Base-by-base conservation (phyloP, 2,797 vertebrate genomes). In the Echiichthys vipera region DNA sequence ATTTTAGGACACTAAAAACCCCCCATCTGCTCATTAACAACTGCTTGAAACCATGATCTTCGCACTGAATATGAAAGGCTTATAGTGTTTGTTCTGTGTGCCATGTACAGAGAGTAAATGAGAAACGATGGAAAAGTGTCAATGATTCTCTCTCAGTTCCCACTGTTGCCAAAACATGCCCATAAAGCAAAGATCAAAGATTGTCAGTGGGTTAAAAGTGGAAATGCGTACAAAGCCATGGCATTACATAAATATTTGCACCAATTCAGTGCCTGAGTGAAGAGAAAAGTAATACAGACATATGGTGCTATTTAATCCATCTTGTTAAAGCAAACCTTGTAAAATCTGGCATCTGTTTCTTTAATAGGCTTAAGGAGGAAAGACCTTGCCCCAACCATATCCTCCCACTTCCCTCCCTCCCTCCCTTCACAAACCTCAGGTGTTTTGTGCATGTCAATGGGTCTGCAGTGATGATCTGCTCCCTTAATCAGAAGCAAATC, bases 401-500 rank as follows among this genome's bases (percentile, higher is more conserved):
- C 83, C 65, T 42, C 79, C 73, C 71, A 71, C 69, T 76, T 65
- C 57, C 67, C 83, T 65, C 42, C 79, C 73, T 70, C 69, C 69
- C 77, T 65, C 57, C 67, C 83, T 65, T 54, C 32, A 43, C 77
- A 87, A 77, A 90, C 87, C 88, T 84, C 81, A 86, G 87, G 89
- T 92, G 93, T 78, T 89, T 85, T 71, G 73, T 77, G 79, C 81
- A 81, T 83, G 86, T 90, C 84, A 77, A 78, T 83, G 84, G 85
- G 83, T 84, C 84, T 88, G 80, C 72, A 64, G 83, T 50, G 59
- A 78, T 67, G 72, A 91, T 88, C 88, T 51, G 68, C 83, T 80
- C 58, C 79, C 80, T 89, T 94, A 94, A 95, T 94, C 91, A 93
- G 81, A 85, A 59, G 75, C 78, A 92, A 94, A 94, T 94, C 91